Percentiles rank a stretch among this genome's conserved stretches.
Conservation (phyloP, 2,888 invertebrate species). For the Graphium colonna region DNA sequence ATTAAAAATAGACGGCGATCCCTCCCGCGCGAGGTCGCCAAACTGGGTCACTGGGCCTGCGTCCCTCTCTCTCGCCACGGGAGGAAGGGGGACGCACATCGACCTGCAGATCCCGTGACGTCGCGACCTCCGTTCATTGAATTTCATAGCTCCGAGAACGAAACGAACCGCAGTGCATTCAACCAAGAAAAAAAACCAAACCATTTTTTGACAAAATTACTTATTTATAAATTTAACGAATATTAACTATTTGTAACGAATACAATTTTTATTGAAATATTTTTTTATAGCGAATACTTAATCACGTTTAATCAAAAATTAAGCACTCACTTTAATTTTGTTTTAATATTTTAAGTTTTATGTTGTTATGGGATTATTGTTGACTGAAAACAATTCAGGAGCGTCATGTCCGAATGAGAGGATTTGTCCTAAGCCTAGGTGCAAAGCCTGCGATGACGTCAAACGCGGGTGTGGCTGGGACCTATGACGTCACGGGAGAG, state of each 20-base stretch:
- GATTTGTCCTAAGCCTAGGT: constrained; percentile 16
- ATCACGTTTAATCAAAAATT: too few species aligned
- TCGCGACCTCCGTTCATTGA: constrained; percentile 69
- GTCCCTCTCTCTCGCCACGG: constrained; percentile 43
- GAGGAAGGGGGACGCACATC: constrained; percentile 43
- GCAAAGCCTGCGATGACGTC: constrained; percentile 58
- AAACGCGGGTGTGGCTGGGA: constrained; percentile 71
- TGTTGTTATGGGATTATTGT: too few species aligned
- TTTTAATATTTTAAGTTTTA: too few species aligned
- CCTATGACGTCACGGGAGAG: constrained; percentile 72
- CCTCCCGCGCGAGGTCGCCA: constrained; percentile 71
- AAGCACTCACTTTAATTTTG: too few species aligned
- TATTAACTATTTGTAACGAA: too few species aligned
- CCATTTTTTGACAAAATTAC: too few species aligned
- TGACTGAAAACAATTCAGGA: too few species aligned
- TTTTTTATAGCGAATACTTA: too few species aligned
- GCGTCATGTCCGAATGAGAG: background rate
- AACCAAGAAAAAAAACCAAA: too few species aligned
- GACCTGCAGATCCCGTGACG: constrained; percentile 68
- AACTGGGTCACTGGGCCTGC: constrained; percentile 67
- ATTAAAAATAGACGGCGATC: constrained; percentile 76
- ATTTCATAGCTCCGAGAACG: constrained; percentile 56
- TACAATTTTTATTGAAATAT: too few species aligned
- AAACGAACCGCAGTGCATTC: constrained; percentile 50
- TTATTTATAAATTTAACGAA: too few species aligned